These are phyloP conservation scores for Porphyrio hochstetteri DNA, from an alignment of 2,113 vertebrate species.

Conservation along the genomic window DNA sequence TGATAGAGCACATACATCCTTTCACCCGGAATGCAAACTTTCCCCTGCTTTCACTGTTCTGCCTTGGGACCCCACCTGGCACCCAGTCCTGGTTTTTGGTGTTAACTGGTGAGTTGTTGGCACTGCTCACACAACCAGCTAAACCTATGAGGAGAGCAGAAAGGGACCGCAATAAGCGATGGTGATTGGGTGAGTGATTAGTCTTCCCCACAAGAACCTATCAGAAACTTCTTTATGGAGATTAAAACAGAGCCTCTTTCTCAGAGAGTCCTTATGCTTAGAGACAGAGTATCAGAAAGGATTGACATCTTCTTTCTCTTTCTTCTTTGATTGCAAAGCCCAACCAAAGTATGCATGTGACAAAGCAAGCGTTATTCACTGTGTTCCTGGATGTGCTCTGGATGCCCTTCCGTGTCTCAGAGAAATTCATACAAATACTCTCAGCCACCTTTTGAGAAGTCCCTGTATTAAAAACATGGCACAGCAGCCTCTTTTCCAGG, in stretches of 20 bases:
- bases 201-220: neutral
- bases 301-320: neutral
- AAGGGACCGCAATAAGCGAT: neutral
- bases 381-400: neutral
- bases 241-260: neutral
- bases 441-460: neutral
- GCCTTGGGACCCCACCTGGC: neutral
- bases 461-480: neutral
- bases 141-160: neutral
- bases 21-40: neutral
- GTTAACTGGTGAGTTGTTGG: fast-evolving
- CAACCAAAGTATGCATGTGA: neutral
- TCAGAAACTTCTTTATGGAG: neutral
- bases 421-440: neutral
- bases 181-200: neutral
- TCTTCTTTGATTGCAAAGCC: neutral
- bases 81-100: neutral
- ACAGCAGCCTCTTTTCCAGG: neutral
- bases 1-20: neutral
- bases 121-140: neutral
- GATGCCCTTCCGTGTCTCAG: neutral
- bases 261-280: neutral
- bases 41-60: neutral
- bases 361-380: neutral
- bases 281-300: neutral